Evolutionary conservation across 2,888 invertebrate species (phyloP).

Genomic region (Eupithecia tripunctaria): DNA sequence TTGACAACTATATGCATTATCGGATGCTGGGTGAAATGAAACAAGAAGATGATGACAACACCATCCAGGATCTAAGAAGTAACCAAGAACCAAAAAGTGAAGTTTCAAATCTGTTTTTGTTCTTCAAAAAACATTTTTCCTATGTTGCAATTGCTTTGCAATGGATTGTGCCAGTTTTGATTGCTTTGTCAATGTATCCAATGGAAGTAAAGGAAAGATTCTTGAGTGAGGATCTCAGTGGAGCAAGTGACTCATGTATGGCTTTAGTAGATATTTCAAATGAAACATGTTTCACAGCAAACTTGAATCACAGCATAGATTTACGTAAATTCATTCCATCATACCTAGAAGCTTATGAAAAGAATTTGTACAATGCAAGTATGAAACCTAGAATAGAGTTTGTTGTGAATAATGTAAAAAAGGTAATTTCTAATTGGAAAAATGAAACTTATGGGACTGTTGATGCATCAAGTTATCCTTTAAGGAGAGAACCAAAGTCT

Average conservation of each 20-base stretch:
- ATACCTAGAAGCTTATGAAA: conserved; percentile 63
- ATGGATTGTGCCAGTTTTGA: conserved; percentile 70
- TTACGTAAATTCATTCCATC: conserved; percentile 58
- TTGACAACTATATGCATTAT: conserved; percentile 78
- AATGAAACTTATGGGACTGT: conserved; percentile 56
- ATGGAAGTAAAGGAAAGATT: conserved; percentile 66
- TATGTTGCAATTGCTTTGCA: conserved; percentile 65
- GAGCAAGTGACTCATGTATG: conserved; percentile 62
- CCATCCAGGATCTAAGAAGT: conserved; percentile 56
- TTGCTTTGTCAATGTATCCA: conserved; percentile 71
- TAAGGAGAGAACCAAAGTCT: conserved; percentile 58
- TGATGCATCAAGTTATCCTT: conserved; percentile 55
- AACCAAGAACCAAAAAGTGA: conserved; percentile 18
- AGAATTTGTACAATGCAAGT: conserved; percentile 49
- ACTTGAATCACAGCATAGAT: conserved; percentile 52
- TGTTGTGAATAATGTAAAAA: conserved; percentile 66
- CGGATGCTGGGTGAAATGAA: conserved; percentile 63
- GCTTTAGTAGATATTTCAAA: conserved; percentile 63
- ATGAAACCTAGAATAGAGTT: conserved; percentile 54
- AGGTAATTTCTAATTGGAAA: conserved; percentile 63
- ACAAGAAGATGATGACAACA: conserved; percentile 62
- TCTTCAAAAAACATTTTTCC: conserved; percentile 66
- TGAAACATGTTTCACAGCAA: conserved; percentile 53
- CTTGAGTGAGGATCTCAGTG: conserved; percentile 49
- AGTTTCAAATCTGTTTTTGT: conserved; percentile 44